A percentile compares a stretch with the other conserved stretches of the same genome.
Evolutionary conservation across 1,140 invertebrate genomes (phyloP).

Genomic region (Bactericera cockerelli): DNA sequence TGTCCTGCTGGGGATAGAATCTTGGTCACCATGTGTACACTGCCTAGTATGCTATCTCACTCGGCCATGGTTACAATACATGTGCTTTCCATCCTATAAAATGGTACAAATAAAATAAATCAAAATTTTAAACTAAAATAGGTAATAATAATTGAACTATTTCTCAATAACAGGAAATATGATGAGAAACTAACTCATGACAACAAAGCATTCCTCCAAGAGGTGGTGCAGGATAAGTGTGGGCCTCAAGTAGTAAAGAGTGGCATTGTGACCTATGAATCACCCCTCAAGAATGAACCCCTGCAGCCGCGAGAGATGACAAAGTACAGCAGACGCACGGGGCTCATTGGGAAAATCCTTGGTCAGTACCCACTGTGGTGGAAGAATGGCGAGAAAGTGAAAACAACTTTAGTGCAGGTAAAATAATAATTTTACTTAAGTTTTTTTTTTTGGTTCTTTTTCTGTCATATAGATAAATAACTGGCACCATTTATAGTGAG

Average conservation of each 20-base stretch:
- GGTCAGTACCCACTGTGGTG: slow-evolving; percentile 85
- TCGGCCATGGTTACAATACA: too few relatives aligned
- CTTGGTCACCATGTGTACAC: too few relatives aligned
- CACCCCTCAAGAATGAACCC: slow-evolving; percentile 40
- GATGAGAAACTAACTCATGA: slow-evolving; percentile 57
- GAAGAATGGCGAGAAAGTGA: slow-evolving; percentile 63
- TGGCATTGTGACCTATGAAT: slow-evolving; percentile 30
- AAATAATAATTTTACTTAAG: slow-evolving; percentile 6
- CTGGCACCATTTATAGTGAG: too few relatives aligned
- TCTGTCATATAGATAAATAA: too few relatives aligned
- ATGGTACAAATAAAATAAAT: too few relatives aligned
- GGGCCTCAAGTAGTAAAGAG: slow-evolving; percentile 31
- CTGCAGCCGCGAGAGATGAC: slow-evolving; percentile 42
- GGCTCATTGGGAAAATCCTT: slow-evolving; percentile 84
- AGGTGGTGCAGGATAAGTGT: slow-evolving; percentile 52
- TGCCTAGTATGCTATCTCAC: too few relatives aligned
- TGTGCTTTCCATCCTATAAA: too few relatives aligned
- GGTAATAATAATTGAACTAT: too few relatives aligned
- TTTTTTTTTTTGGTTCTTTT: too few relatives aligned
- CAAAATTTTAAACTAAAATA: too few relatives aligned
- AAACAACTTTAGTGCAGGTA: slow-evolving; percentile 75
- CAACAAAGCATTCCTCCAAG: slow-evolving; percentile 67
- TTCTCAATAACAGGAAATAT: too few relatives aligned
- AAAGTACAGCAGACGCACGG: slow-evolving; percentile 46
- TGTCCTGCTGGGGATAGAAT: not conserved